Base-by-base conservation (phyloP, 1,140 invertebrate species). In the Hypsibius dujardini region DNA sequence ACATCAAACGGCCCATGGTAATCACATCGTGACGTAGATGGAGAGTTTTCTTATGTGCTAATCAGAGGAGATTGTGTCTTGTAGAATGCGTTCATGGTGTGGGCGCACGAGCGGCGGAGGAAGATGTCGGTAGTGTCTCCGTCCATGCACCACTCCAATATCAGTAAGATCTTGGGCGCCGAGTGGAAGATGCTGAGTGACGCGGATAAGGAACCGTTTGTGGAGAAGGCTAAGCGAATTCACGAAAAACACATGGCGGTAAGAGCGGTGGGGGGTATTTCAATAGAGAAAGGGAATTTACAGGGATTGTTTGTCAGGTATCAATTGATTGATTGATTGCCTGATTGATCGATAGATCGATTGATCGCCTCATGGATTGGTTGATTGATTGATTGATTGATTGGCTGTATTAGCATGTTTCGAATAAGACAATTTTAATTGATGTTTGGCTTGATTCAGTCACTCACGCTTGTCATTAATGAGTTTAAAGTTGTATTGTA, bases 51-150 rank as follows among this genome's bases (percentile, higher is more conserved):
- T 12, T 7, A 56, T 7, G 7, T 56, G 50, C 28, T 28, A 28
- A 28, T 28, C 28, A 56, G 7, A 7, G 7, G 50, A 12, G 50
- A 56, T 56, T 56, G 7, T 56, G 7, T n/a, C 50, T 56, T 56
- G 50, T n/a, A 56, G 50, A 56, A 56, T 56, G 50, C 50, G 7
- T 56, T 56, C 50, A 56, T 56, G 50, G 50, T 56, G 50, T 56
- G 50, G 50, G 50, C 50, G 50, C 50, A 56, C 50, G 50, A 56
- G n/a, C 50, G 50, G n/a, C 50, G 50, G n/a, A 56, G 50, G n/a
- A 56, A 56, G 50, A 7, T 56, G 50, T 7, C 50, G n/a, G 7
- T n/a, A 56, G 50, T n/a, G 7, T 12, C 7, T 56, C 50, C 50
- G n/a, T 12, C 50, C 50, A 56, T 56, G 50, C 50, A 56, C 50